Percentiles rank a stretch among this genome's conserved stretches.
Conservation (phyloP, 2,113 vertebrate genomes). For the Sylvia atricapilla region DNA sequence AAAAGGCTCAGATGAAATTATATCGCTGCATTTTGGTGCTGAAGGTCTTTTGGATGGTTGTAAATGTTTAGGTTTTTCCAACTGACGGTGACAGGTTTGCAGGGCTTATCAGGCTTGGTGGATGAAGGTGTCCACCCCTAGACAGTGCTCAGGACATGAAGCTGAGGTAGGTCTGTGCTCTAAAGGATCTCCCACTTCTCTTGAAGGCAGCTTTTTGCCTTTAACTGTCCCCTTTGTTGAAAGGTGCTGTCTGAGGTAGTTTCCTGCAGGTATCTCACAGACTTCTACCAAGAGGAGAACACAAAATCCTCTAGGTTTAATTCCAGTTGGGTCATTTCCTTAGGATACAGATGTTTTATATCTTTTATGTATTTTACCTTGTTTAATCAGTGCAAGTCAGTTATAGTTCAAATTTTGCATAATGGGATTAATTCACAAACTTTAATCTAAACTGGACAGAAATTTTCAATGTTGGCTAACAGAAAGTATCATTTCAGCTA, state of each 20-base stretch:
- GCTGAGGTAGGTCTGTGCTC: not conserved
- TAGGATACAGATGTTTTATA: not conserved
- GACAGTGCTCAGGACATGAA: not conserved
- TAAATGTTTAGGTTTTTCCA: too few relatives aligned
- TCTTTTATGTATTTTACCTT: not conserved
- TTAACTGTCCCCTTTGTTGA: not conserved
- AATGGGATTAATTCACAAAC: not conserved
- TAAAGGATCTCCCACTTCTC: not conserved
- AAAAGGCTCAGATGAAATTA: not conserved
- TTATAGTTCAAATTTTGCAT: not conserved
- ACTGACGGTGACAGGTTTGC: not conserved
- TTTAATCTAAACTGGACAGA: not conserved
- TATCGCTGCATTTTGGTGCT: rapidly evolving
- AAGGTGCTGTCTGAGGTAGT: not conserved
- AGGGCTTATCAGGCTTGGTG: not conserved
- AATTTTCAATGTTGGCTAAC: not conserved
- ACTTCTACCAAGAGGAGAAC: not conserved
- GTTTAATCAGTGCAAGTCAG: not conserved
- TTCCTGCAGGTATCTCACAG: not conserved
- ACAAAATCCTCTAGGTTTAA: not conserved
- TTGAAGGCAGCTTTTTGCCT: not conserved
- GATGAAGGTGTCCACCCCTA: not conserved
- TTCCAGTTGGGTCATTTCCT: not conserved
- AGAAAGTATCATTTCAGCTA: not conserved
- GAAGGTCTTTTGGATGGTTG: not conserved